These are phyloP conservation scores for Pinna nobilis DNA, from an alignment of 1,140 invertebrate genomes.

Conservation along the genomic window DNA sequence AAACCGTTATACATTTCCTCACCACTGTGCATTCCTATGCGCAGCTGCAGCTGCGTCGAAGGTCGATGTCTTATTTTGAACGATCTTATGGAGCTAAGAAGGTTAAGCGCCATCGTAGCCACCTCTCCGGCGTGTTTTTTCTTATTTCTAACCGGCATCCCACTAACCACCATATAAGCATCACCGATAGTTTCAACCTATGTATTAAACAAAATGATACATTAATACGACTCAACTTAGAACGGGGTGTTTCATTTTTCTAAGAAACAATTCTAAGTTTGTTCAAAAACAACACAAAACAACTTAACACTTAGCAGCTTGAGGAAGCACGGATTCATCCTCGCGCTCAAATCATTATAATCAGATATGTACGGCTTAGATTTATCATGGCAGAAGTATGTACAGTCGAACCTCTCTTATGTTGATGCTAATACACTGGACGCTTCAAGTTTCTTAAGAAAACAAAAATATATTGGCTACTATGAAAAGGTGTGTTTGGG, in stretches of 20 bases:
- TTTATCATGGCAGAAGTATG: too few relatives aligned
- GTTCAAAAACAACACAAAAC: not conserved
- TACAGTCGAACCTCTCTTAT: too few relatives aligned
- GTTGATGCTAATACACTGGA: too few relatives aligned
- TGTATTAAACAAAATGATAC: not conserved
- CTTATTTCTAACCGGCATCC: conserved; percentile 75
- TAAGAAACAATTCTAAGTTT: not conserved
- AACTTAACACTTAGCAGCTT: not conserved
- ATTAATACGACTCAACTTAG: not conserved
- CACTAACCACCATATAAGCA: conserved; percentile 80
- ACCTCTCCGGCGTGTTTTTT: conserved; percentile 86
- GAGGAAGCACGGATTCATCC: not conserved
- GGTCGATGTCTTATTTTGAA: conserved; percentile 90
- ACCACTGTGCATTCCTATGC: conserved; percentile 96
- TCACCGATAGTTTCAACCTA: conserved; percentile 79
- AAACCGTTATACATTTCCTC: not conserved
- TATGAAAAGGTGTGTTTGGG: too few relatives aligned
- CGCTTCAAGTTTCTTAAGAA: too few relatives aligned
- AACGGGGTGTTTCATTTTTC: not conserved
- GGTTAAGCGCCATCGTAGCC: conserved; percentile 87
- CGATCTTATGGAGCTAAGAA: conserved; percentile 86
- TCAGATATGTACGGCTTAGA: too few relatives aligned
- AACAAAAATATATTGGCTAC: too few relatives aligned
- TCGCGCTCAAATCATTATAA: too few relatives aligned
- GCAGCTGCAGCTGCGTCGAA: conserved; percentile 86